Base-by-base conservation (phyloP, 2,888 invertebrate genomes). In the Hedychridium roseum region DNA sequence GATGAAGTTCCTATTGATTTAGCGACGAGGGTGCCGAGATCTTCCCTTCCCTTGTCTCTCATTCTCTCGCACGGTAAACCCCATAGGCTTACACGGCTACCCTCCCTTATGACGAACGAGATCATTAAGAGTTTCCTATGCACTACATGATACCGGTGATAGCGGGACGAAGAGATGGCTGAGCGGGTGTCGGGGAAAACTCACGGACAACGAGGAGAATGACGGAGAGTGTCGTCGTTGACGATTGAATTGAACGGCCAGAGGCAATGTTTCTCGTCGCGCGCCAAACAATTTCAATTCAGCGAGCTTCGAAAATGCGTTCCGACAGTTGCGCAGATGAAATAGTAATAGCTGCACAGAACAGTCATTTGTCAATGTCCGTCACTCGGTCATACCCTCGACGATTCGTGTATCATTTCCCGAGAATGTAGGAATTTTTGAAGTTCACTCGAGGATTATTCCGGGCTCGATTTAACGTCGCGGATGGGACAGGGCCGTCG, bases 1-100 rank as follows among this genome's bases (percentile, higher is more conserved):
- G 66, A 67, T 70, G 70, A 72, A 66, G 68, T 61, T 61, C 50
- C 67, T 71, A 73, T 73, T 71, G 73, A 73, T 73, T 72, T 68
- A 71, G 67, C 53, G 64, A 65, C 63, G 51, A 60, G 67, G 67
- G 66, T 66, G 53, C 57, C n/a, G n/a, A n/a, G n/a, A n/a, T n/a
- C n/a, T 43, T 46, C 30, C 47, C 57, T 53, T 60, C 54, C 37
- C 42, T 42, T 20, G 26, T 26, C 32, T 32, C 32, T 28, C 23
- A 15, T 17, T 16, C 18, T 18, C 30, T 11, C 18, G 7, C 40
- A 30, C 43, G 21, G n/a, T n/a, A n/a, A n/a, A 23, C 36, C 31
- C 50, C 14, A n/a, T n/a, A n/a, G 21, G 40, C 31, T n/a, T n/a
- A 16, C 47, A 40, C 44, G 43, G 47, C 42, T 20, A 41, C 57